Evolutionary conservation across 2,113 vertebrate species (phyloP), one percentile per base, ranked within the genome.

Genomic region (Dinomys branickii): DNA sequence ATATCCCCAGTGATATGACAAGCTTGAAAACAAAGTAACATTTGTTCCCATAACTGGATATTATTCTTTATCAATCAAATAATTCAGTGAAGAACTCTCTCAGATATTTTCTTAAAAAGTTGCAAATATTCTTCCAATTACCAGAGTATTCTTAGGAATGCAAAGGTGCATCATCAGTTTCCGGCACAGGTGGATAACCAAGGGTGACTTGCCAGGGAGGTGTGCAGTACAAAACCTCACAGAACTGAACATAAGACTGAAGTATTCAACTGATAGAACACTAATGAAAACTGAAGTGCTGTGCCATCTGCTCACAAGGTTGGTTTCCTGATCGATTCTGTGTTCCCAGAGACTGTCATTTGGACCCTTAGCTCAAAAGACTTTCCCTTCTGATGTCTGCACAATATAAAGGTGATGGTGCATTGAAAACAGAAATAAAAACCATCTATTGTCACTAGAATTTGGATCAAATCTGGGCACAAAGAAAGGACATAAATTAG

Each of bases 381-480:
- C 4, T 54, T 83, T 81, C 41, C 20, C 61, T 83, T 94, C 41
- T 80, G 50, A 90, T 71, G 54, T 69, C 71, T 58, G 24, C 7
- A 85, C 2, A 22, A 28, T 9, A 52, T 33, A 3, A 86, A 87
- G 41, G 22, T 38, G 93, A 83, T 67, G 5, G 63, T 65, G 12
- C n/a, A 93, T 86, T 69, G 28, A 50, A 71, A 85, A 11, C 9
- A 73, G n/a, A 88, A 91, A 71, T 83, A 33, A 56, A 92, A 92
- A 65, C 71, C 35, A 77, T 8, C n/a, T 41, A 19, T 71, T 95
- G 12, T 38, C 80, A 67, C 13, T 78, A 91, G 38, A 35, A 73
- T 10, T 56, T 33, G 28, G 9, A 13, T 24, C 11, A 83, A 47
- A 80, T 90, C 59, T 56, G 17, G 41, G 47, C 20, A 61, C 1